phyloP scores from a whole-genome alignment of 1,140 invertebrate species.

The Muscidifurax raptorellus region DNA sequence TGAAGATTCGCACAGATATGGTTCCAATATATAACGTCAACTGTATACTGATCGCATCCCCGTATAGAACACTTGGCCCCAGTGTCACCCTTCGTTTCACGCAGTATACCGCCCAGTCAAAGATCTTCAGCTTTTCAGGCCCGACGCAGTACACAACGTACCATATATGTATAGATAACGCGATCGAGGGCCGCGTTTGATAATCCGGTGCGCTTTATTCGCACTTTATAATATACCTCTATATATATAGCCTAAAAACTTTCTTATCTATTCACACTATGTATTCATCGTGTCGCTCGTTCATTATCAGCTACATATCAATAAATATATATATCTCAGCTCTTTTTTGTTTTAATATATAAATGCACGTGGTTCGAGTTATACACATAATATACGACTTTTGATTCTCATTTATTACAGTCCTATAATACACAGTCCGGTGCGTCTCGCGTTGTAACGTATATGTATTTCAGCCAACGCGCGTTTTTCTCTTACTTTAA shows the following conservation, averaged over 20 bases:
- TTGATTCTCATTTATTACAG: constrained; percentile 48
- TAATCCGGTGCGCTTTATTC: constrained; percentile 31
- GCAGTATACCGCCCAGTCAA: constrained; percentile 34
- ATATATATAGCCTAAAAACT: constrained; percentile 21
- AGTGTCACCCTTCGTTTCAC: background rate
- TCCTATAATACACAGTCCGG: constrained; percentile 35
- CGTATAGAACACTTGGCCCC: background rate
- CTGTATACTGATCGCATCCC: background rate
- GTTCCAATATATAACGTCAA: too few species aligned
- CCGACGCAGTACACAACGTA: constrained; percentile 36
- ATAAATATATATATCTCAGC: constrained; percentile 53
- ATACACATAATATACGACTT: constrained; percentile 33
- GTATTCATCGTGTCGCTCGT: constrained; percentile 49
- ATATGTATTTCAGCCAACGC: background rate
- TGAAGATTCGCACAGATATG: too few species aligned
- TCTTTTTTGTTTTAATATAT: constrained; percentile 40
- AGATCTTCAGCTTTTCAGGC: constrained; percentile 39
- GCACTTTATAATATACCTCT: constrained; percentile 38
- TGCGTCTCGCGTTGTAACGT: background rate
- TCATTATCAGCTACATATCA: constrained; percentile 47
- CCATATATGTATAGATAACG: constrained; percentile 26
- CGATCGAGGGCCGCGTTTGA: constrained; percentile 16
- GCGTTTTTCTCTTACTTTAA: background rate
- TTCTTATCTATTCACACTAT: constrained; percentile 63
- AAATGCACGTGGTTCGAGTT: constrained; percentile 49